A percentile compares a stretch with the other conserved stretches of the same genome.
Conservation (phyloP, 2,113 vertebrate species). For the Anhinga anhinga region DNA sequence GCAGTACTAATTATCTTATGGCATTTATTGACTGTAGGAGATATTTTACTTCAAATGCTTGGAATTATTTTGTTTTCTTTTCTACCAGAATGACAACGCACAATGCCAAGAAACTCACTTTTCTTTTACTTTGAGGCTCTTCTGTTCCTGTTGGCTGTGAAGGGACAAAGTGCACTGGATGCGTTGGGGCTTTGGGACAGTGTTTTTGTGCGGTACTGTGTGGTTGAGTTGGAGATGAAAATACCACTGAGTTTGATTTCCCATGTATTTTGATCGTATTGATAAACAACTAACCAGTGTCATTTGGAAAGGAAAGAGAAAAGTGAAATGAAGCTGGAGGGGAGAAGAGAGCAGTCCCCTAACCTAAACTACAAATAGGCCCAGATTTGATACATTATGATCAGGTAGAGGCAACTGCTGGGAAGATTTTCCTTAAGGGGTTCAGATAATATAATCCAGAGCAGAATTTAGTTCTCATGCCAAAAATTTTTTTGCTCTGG, state of each 20-base stretch:
- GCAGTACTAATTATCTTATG: rapidly evolving
- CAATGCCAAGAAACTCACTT: not conserved
- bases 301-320: not conserved
- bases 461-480: not conserved
- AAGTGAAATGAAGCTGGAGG: not conserved
- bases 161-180: not conserved
- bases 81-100: not conserved
- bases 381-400: not conserved
- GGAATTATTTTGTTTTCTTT: not conserved
- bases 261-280: not conserved
- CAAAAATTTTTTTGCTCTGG: not conserved
- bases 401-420: not conserved
- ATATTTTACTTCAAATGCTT: not conserved
- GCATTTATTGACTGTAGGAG: rapidly evolving
- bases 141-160: not conserved
- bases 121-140: not conserved
- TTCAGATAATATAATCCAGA: conserved; percentile 30
- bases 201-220: not conserved
- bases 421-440: not conserved
- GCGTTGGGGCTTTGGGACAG: not conserved
- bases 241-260: not conserved
- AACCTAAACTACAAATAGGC: not conserved
- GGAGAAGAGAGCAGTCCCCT: not conserved
- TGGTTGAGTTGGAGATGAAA: not conserved
- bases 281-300: not conserved